These are phyloP conservation scores for Magallana ariakensis DNA, from an alignment of 1,140 invertebrate species.

Conservation along the genomic window DNA sequence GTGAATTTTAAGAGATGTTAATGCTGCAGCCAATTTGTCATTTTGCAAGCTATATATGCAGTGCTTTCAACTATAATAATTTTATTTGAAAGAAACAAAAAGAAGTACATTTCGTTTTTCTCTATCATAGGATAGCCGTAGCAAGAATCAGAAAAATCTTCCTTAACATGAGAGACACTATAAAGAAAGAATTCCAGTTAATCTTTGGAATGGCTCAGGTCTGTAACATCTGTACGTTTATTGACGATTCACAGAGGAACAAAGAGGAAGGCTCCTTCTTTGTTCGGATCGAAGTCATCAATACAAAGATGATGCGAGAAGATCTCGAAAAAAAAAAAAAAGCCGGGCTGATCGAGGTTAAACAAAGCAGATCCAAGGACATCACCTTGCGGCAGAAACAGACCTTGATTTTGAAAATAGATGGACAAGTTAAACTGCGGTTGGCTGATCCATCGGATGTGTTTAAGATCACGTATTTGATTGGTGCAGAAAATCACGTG, in stretches of 20 bases:
- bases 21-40: too few species aligned
- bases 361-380: conserved; percentile 62
- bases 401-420: too few species aligned
- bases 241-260: conserved; percentile 59
- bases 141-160: too few species aligned
- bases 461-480: conserved; percentile 59
- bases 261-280: conserved; percentile 52
- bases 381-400: conserved; percentile 53
- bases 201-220: conserved; percentile 60
- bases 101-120: neutral
- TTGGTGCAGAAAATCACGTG: conserved; percentile 59
- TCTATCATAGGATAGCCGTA: conserved; percentile 55
- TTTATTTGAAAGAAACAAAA: too few species aligned
- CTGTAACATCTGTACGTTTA: conserved; percentile 61
- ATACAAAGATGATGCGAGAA: conserved; percentile 44
- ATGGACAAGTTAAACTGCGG: conserved; percentile 54
- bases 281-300: conserved; percentile 59
- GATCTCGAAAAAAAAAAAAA: conserved; percentile 39
- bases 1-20: too few species aligned
- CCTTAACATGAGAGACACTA: too few species aligned
- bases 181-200: too few species aligned
- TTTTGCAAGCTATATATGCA: too few species aligned
- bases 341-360: conserved; percentile 56
- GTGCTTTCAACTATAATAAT: too few species aligned
- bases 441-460: conserved; percentile 47